Conservation (phyloP, 2,888 invertebrate genomes). For the Yponomeuta malinellus region DNA sequence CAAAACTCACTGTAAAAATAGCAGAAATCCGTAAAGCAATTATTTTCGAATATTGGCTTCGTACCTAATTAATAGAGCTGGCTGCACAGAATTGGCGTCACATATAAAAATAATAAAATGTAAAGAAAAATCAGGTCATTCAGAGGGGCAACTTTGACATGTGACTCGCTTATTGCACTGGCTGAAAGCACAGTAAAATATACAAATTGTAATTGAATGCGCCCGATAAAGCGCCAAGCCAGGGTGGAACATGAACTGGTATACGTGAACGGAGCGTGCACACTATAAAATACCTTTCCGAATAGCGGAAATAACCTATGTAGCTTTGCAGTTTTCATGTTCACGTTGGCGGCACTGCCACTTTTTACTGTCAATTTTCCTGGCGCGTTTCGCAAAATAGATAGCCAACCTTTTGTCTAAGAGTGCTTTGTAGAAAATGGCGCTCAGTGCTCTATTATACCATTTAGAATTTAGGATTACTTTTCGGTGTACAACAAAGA, state of each 20-base stretch:
- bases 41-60: too few species aligned
- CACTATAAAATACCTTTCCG: slow-evolving; percentile 11
- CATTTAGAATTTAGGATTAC: too few species aligned
- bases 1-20: too few species aligned
- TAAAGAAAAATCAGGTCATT: neutral
- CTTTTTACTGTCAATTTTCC: slow-evolving; percentile 1
- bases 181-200: slow-evolving; percentile 3
- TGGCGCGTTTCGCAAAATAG: neutral
- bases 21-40: too few species aligned
- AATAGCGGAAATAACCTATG: slow-evolving; percentile 11
- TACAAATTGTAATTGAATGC: slow-evolving; percentile 7
- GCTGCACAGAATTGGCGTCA: neutral
- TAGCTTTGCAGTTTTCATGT: slow-evolving; percentile 5
- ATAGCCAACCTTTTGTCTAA: neutral
- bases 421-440: neutral
- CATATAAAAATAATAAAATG: neutral
- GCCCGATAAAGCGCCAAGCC: slow-evolving; percentile 7
- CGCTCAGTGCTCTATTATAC: too few species aligned
- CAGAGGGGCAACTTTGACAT: slow-evolving; percentile 7
- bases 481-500: too few species aligned
- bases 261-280: slow-evolving; percentile 2
- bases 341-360: neutral
- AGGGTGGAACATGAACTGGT: neutral
- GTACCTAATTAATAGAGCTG: neutral
- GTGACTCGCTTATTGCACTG: slow-evolving; percentile 5